phyloP scores from a whole-genome alignment of 2,113 vertebrate genomes.

The Entelurus aequoreus region DNA sequence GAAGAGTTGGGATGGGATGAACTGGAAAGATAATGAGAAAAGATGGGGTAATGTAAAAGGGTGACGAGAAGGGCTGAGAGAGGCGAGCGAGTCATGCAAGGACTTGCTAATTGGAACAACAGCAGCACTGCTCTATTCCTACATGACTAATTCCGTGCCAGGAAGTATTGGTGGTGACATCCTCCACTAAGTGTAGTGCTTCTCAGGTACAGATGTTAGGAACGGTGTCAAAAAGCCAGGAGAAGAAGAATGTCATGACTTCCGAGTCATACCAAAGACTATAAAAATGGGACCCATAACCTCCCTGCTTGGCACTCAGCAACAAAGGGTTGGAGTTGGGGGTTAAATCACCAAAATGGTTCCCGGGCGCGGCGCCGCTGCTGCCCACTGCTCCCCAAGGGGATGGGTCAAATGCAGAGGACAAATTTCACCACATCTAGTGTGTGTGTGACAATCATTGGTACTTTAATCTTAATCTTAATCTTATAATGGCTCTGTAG shows the following conservation, averaged over 20 bases:
- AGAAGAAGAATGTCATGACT: constrained; percentile 44
- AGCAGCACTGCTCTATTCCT: constrained; percentile 55
- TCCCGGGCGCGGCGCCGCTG: no score
- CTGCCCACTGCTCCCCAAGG: no score
- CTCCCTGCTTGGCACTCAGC: no score
- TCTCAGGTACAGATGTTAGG: constrained; percentile 41
- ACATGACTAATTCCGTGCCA: constrained; percentile 54
- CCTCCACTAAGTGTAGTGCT: constrained; percentile 34
- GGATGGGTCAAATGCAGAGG: no score
- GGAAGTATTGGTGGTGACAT: constrained; percentile 58
- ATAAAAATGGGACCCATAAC: no score
- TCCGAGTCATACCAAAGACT: no score
- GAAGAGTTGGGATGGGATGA: constrained; percentile 19
- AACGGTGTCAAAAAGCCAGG: constrained; percentile 38
- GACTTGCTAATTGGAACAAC: constrained; percentile 65
- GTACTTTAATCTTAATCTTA: no score
- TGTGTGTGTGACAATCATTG: no score
- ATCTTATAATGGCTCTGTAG: constrained; percentile 35
- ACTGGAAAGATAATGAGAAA: constrained; percentile 44
- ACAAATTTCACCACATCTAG: no score
- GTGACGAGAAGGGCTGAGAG: constrained; percentile 24
- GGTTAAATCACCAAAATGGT: no score
- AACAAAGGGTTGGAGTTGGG: no score
- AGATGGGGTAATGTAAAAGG: constrained; percentile 43
- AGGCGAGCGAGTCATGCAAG: constrained; percentile 47